phyloP scores from a whole-genome alignment of 2,888 invertebrate genomes.

The Hypomecis punctinalis region DNA sequence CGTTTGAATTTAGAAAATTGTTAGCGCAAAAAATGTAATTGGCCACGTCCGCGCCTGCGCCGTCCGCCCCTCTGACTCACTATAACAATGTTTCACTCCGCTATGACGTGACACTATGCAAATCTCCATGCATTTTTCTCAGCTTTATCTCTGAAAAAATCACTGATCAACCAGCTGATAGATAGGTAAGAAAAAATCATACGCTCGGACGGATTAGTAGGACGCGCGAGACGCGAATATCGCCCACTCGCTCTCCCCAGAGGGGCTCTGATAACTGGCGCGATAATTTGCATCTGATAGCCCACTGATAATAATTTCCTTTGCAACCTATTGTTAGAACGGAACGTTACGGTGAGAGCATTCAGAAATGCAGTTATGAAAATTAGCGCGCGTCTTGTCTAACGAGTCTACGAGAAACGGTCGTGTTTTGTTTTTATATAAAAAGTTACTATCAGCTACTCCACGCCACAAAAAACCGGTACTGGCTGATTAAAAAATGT shows the following conservation, averaged over 20 bases:
- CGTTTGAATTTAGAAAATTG: slow-evolving; percentile 70
- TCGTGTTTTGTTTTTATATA: slow-evolving; percentile 17
- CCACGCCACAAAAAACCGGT: background rate
- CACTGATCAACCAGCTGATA: slow-evolving; percentile 53
- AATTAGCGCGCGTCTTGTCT: slow-evolving; percentile 34
- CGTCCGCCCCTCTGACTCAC: slow-evolving; percentile 62
- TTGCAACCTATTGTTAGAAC: slow-evolving; percentile 60
- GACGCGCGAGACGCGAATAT: slow-evolving; percentile 64
- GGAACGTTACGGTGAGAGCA: slow-evolving; percentile 64
- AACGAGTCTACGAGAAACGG: slow-evolving; percentile 13
- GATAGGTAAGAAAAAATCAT: slow-evolving; percentile 54
- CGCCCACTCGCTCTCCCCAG: slow-evolving; percentile 60
- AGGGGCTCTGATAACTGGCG: slow-evolving; percentile 76
- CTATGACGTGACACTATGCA: slow-evolving; percentile 67
- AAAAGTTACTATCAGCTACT: background rate
- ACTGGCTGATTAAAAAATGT: background rate
- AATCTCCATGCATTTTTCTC: slow-evolving; percentile 69
- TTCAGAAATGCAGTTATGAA: slow-evolving; percentile 43
- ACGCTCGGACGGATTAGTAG: slow-evolving; percentile 78
- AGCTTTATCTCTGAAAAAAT: slow-evolving; percentile 43
- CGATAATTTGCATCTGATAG: slow-evolving; percentile 79
- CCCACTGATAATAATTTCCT: slow-evolving; percentile 72
- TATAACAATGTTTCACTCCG: slow-evolving; percentile 51
- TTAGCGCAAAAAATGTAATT: slow-evolving; percentile 70
- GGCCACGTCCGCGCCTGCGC: slow-evolving; percentile 65